Evolutionary conservation across 2,888 invertebrate species (phyloP), one percentile per base, ranked within the genome.

Genomic region (Euzophera pinguis): DNA sequence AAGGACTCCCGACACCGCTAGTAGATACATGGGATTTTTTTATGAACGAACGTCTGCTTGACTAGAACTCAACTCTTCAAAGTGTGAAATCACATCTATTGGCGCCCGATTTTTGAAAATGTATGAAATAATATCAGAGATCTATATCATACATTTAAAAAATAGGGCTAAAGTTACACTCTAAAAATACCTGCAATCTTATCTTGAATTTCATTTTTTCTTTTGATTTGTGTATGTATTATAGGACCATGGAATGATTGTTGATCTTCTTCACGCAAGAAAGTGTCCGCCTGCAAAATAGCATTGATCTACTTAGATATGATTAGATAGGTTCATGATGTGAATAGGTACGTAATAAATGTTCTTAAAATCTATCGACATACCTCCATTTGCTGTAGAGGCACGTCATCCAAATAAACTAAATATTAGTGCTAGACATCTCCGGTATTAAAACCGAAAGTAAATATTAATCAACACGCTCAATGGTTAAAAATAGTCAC

Each of bases 331-430:
- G 2, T 22, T 22, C n/a, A n/a, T n/a, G n/a, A n/a, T n/a, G n/a
- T n/a, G n/a, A n/a, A n/a, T n/a, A n/a, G n/a, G n/a, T n/a, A n/a
- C n/a, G n/a, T 22, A 3, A 5, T 22, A 22, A 22, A 5, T 22
- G 5, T 22, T 22, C 22, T 2, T 22, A 22, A 22, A 2, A 22
- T 5, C 5, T 22, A 3, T 22, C 5, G 5, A 22, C 60, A 56
- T 76, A 86, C 86, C 84, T 85, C 86, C 86, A 85, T 86, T 75
- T 74, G 65, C 57, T 60, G 65, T 61, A 64, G 48, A 53, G 50
- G 49, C 61, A 63, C 16, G 57, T 61, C 58, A 58, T 54, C 53
- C 53, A 47, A 58, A 54, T 53, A 57, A 64, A 56, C 64, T 77
- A 78, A 61, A 67, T 54, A 61, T 63, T 64, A 63, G 61, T 67